A percentile compares a stretch with the other conserved stretches of the same genome.
These are phyloP conservation scores for Rhinoraja longicauda DNA, from an alignment of 2,797 vertebrate species.

Conservation along the genomic window DNA sequence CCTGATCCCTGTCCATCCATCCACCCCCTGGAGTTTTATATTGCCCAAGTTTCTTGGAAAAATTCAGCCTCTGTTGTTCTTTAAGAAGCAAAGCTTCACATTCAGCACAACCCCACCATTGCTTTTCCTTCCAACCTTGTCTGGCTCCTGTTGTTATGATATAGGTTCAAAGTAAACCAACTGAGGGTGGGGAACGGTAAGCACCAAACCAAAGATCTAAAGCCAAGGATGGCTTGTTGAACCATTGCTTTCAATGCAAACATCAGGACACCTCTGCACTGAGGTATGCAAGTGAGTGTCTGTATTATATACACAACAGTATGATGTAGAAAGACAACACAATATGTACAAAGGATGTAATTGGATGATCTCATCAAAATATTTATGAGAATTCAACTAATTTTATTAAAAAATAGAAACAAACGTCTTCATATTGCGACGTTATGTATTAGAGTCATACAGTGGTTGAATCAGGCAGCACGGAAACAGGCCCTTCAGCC, in stretches of 20 bases:
- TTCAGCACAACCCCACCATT: not conserved
- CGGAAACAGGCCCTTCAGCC: too few relatives aligned
- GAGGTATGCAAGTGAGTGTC: slow-evolving; percentile 22
- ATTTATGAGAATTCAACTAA: slow-evolving; percentile 36
- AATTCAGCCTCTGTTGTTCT: not conserved
- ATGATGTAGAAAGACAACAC: slow-evolving; percentile 9
- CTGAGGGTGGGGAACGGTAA: not conserved
- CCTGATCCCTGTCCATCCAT: not conserved
- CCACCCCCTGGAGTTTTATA: not conserved
- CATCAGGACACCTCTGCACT: slow-evolving; percentile 20
- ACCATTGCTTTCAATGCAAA: slow-evolving; percentile 28
- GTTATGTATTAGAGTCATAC: too few relatives aligned
- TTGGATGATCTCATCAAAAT: slow-evolving; percentile 33
- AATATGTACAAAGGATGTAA: slow-evolving; percentile 34
- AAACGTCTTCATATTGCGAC: not conserved
- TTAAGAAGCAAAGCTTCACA: not conserved
- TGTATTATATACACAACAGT: slow-evolving; percentile 13
- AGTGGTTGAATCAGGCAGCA: too few relatives aligned
- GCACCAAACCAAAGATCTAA: not conserved
- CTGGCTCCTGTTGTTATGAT: not conserved
- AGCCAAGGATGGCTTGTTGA: not conserved
- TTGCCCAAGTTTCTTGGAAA: not conserved
- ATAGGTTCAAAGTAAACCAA: not conserved
- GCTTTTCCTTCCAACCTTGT: not conserved
- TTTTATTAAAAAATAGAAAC: slow-evolving; percentile 31